Conservation (phyloP, 2,113 vertebrate genomes). For the Climacteris rufus region DNA sequence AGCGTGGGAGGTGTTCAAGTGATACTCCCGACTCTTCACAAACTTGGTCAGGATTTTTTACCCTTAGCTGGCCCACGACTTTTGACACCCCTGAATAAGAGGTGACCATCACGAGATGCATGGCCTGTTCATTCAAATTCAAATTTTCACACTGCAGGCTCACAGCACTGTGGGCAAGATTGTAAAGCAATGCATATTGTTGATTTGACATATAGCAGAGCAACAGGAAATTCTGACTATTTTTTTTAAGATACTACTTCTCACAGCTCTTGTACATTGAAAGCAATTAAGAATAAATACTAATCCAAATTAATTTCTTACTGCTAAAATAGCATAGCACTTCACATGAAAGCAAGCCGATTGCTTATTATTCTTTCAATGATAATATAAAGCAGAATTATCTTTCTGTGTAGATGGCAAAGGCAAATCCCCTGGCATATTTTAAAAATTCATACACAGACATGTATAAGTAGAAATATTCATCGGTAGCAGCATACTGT, state of each 20-base stretch:
- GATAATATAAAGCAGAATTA: background rate
- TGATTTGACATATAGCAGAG: background rate
- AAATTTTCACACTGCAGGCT: background rate
- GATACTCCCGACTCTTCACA: background rate
- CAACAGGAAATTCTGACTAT: background rate
- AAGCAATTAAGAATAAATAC: background rate
- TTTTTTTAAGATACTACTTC: background rate
- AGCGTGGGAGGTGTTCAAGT: background rate
- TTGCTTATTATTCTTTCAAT: background rate
- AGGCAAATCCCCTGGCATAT: background rate
- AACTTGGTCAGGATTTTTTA: background rate
- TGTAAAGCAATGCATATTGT: background rate
- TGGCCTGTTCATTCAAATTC: background rate
- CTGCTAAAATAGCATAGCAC: background rate
- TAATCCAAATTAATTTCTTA: background rate
- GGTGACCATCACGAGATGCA: background rate
- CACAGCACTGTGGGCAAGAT: background rate
- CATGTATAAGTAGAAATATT: background rate
- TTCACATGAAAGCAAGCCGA: background rate
- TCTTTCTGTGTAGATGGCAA: background rate
- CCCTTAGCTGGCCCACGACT: background rate
- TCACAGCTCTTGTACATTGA: background rate
- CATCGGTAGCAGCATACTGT: background rate
- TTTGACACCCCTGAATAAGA: background rate
- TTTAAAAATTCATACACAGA: background rate